Percentiles rank a stretch among this genome's conserved stretches.
These are phyloP conservation scores for Noctilio leporinus DNA, from an alignment of 2,113 vertebrate genomes.

Conservation along the genomic window DNA sequence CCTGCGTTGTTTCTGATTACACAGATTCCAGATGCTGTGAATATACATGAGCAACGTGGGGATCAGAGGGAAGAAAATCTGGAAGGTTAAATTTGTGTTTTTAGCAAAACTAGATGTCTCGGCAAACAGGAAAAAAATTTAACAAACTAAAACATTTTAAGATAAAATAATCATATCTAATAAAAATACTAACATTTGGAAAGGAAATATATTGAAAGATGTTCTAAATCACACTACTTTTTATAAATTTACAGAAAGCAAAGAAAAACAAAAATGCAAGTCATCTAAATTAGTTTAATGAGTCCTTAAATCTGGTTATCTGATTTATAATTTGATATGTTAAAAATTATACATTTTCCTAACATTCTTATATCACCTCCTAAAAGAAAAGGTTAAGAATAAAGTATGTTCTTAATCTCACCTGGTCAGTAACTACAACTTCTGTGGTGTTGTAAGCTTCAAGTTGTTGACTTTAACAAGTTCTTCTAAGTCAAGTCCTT, in stretches of 20 bases:
- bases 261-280: background rate
- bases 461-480: constrained; percentile 19
- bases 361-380: background rate
- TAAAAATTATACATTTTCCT: constrained; percentile 35
- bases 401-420: constrained; percentile 51
- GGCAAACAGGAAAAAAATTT: constrained; percentile 60
- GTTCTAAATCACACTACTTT: constrained; percentile 29
- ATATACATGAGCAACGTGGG: constrained; percentile 59
- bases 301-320: constrained; percentile 2
- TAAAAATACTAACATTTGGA: constrained; percentile 55
- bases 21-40: constrained; percentile 70
- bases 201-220: constrained; percentile 43
- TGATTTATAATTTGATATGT: constrained; percentile 16
- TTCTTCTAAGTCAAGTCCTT: constrained; percentile 48
- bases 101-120: constrained; percentile 59
- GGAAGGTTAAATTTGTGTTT: constrained; percentile 65
- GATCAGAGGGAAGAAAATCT: constrained; percentile 66
- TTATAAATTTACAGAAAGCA: constrained; percentile 3
- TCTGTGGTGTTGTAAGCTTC: constrained; percentile 15
- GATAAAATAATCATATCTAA: constrained; percentile 28
- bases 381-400: background rate
- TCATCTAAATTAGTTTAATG: background rate
- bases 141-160: constrained; percentile 50
- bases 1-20: constrained; percentile 58
- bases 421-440: constrained; percentile 54